Percentiles rank a stretch among this genome's conserved stretches.
Evolutionary conservation across 2,797 vertebrate genomes (phyloP).

Genomic region (Clarias pachynema): DNA sequence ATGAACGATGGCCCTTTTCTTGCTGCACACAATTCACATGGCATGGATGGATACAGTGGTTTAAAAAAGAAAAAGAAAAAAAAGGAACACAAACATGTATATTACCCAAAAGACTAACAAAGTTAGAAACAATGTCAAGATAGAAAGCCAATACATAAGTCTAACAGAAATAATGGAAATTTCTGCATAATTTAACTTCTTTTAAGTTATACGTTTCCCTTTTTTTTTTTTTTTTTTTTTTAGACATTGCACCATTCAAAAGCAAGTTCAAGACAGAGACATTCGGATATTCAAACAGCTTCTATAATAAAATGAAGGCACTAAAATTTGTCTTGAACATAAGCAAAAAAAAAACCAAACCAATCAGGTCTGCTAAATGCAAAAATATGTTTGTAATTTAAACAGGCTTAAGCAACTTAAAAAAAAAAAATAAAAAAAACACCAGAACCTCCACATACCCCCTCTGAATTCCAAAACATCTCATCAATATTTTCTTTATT

Average conservation of each 20-base stretch:
- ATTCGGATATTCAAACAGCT: background rate
- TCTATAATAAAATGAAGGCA: conserved; percentile 5
- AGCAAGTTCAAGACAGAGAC: background rate
- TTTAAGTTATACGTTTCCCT: background rate
- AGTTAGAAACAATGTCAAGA: background rate
- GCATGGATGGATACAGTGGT: background rate
- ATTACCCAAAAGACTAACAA: background rate
- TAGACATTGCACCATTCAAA: background rate
- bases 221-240: no score
- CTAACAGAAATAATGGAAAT: background rate
- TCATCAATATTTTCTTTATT: background rate
- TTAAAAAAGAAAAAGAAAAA: background rate
- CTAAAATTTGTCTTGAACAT: background rate
- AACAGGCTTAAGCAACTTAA: background rate
- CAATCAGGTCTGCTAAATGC: background rate
- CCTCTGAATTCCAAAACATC: background rate
- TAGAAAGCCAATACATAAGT: background rate
- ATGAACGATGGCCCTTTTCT: background rate
- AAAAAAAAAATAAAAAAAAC: background rate
- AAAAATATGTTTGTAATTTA: background rate
- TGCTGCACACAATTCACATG: background rate
- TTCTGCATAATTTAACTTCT: background rate
- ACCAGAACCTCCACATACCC: background rate
- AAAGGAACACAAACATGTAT: background rate
- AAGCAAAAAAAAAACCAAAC: background rate